Evolutionary conservation across 2,113 vertebrate genomes (phyloP).

Genomic region (Gnathonemus echidnorhynchus): DNA sequence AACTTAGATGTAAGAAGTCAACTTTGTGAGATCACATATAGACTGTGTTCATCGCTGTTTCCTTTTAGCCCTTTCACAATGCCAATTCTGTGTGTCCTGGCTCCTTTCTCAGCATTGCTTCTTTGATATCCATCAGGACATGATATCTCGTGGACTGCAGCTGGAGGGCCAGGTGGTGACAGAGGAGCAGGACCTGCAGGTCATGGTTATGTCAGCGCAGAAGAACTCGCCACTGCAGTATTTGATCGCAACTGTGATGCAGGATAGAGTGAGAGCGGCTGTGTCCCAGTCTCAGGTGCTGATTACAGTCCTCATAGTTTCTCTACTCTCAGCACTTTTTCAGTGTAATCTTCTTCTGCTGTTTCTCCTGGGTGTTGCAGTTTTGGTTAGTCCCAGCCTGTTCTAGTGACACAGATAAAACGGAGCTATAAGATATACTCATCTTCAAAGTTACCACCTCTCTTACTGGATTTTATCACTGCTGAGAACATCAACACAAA

Average conservation of each 20-base stretch:
- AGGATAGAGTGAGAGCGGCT: constrained; percentile 62
- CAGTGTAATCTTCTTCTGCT: not conserved
- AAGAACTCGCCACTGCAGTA: constrained; percentile 63
- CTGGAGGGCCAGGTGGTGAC: constrained; percentile 72
- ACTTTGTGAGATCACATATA: not conserved
- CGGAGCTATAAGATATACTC: not conserved
- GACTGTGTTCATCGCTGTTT: not conserved
- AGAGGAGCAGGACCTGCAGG: constrained; percentile 70
- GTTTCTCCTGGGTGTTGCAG: not conserved
- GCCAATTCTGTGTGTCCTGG: not conserved
- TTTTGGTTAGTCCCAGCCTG: not conserved
- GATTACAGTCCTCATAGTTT: not conserved
- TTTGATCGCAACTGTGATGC: constrained; percentile 57
- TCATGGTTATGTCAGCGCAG: constrained; percentile 55
- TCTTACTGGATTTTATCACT: not conserved
- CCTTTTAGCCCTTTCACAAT: not conserved
- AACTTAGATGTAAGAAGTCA: not conserved
- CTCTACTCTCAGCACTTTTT: not conserved
- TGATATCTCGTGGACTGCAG: constrained; percentile 70
- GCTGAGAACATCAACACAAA: not conserved
- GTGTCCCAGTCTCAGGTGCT: constrained; percentile 70
- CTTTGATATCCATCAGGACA: constrained; percentile 50
- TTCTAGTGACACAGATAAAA: not conserved
- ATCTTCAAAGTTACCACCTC: not conserved
- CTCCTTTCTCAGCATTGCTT: not conserved